Base-by-base conservation (phyloP, 2,888 invertebrate genomes). In the Andrena trimmerana region DNA sequence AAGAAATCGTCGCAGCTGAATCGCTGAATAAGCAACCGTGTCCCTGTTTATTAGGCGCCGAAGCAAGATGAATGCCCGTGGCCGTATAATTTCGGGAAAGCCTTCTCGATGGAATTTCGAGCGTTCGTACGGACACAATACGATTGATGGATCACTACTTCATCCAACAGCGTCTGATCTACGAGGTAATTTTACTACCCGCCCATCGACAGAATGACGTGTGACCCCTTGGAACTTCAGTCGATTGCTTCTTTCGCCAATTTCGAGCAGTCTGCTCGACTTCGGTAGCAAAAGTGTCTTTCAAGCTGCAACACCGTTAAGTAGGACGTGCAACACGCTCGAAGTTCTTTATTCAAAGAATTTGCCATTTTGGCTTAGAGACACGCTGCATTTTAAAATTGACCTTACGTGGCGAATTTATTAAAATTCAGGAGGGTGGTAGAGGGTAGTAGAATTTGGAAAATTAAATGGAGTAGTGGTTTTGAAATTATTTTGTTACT, bases 91-190 rank as follows among this genome's bases (percentile, higher is more conserved):
- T 71, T 52, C 36, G 16, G 36, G 60, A 20, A 48, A 70, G 74
- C 31, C n/a, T 48, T 42, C 59, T 57, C 50, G 57, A 57, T 57
- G 63, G 48, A 60, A 48, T 52, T 59, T 33, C 65, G 42, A 57
- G 13, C 27, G 68, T 33, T 67, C 48, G 8, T 24, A n/a, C 10
- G 52, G 7, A 13, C 33, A 70, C 73, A 52, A 73, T 77, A 31
- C 67, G 29, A 65, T 67, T 74, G 81, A 84, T 85, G 65, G 71
- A 85, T 85, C 54, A 31, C 48, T 68, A 20, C 2, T 33, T 27
- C 3, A n/a, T 29, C 29, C 70, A 59, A 24, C 54, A 20, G 10
- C 50, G 59, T 69, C 63, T 69, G 71, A 78, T 62, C 65, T 68
- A 68, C 54, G 57, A 33, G 48, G 57, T 65, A 83, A 80, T 83